phyloP scores from a whole-genome alignment of 1,140 invertebrate species.

The Monochamus saltuarius region DNA sequence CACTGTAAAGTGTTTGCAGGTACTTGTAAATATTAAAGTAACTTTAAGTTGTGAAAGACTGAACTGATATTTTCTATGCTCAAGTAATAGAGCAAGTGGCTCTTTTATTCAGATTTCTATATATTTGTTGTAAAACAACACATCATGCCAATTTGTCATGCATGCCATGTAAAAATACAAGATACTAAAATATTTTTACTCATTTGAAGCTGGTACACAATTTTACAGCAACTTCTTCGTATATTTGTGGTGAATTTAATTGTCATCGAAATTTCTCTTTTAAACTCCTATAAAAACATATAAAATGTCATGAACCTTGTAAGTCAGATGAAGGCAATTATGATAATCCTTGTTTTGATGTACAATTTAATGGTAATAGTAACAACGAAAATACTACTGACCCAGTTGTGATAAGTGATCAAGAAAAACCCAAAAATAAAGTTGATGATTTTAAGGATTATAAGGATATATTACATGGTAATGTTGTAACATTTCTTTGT shows the following conservation, averaged over 20 bases:
- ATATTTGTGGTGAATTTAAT: not conserved
- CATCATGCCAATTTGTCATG: not conserved
- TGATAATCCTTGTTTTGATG: not conserved
- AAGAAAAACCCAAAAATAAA: not conserved
- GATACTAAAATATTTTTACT: not conserved
- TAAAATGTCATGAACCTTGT: not conserved
- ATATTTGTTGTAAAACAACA: no score
- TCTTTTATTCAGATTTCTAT: no score
- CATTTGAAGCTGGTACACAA: conserved; percentile 3
- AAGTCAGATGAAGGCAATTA: not conserved
- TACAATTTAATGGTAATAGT: not conserved
- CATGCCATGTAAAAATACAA: not conserved
- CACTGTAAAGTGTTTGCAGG: no score
- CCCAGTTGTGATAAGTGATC: not conserved
- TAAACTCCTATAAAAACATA: not conserved
- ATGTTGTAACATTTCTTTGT: not conserved
- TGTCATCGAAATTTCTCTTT: not conserved
- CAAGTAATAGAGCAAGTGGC: no score
- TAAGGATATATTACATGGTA: not conserved
- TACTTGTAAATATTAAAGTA: no score
- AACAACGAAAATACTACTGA: not conserved
- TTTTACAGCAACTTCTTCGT: not conserved
- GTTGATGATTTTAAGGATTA: not conserved
- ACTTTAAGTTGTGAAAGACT: no score
- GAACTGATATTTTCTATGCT: no score